Evolutionary conservation across 1,140 invertebrate species (phyloP).

Genomic region (Octopus sinensis): DNA sequence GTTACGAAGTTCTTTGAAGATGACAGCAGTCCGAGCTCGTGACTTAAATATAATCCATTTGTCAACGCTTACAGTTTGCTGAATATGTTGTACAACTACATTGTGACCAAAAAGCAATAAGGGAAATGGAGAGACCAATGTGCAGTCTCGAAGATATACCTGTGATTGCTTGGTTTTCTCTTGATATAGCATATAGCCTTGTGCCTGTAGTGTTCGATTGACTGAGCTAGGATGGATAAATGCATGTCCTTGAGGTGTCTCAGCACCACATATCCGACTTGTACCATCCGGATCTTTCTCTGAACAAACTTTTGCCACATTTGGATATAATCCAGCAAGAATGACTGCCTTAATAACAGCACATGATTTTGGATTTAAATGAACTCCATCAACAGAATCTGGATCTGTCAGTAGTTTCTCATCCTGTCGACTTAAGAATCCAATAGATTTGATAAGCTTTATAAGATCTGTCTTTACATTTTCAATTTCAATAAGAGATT

Average conservation of each 20-base stretch:
- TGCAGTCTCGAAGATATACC: slow-evolving; percentile 75
- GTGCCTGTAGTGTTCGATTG: slow-evolving; percentile 43
- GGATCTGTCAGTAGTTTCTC: slow-evolving; percentile 18
- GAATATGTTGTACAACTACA: slow-evolving; percentile 50
- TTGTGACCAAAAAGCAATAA: slow-evolving; percentile 73
- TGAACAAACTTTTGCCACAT: slow-evolving; percentile 42
- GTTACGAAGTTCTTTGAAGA: slow-evolving; percentile 47
- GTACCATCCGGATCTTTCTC: slow-evolving; percentile 40
- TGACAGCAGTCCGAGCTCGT: slow-evolving; percentile 48
- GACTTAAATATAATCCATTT: slow-evolving; percentile 68
- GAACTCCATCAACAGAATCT: slow-evolving; percentile 14
- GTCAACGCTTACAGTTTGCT: slow-evolving; percentile 60
- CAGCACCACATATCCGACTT: slow-evolving; percentile 37
- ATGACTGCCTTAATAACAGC: slow-evolving; percentile 51
- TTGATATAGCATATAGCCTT: slow-evolving; percentile 48
- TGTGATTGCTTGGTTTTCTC: slow-evolving; percentile 50
- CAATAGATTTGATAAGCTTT: slow-evolving; percentile 44
- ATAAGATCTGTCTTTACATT: slow-evolving; percentile 50
- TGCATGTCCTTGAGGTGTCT: slow-evolving; percentile 44
- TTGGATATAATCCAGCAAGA: slow-evolving; percentile 52
- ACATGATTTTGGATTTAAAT: slow-evolving; percentile 31
- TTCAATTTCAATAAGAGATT: slow-evolving; percentile 51
- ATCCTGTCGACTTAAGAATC: slow-evolving; percentile 29
- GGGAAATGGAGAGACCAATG: slow-evolving; percentile 73
- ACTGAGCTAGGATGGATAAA: slow-evolving; percentile 50